A percentile compares a stretch with the other conserved stretches of the same genome.
Evolutionary conservation across 2,113 vertebrate species (phyloP).

Genomic region (Cyanocitta stelleri): DNA sequence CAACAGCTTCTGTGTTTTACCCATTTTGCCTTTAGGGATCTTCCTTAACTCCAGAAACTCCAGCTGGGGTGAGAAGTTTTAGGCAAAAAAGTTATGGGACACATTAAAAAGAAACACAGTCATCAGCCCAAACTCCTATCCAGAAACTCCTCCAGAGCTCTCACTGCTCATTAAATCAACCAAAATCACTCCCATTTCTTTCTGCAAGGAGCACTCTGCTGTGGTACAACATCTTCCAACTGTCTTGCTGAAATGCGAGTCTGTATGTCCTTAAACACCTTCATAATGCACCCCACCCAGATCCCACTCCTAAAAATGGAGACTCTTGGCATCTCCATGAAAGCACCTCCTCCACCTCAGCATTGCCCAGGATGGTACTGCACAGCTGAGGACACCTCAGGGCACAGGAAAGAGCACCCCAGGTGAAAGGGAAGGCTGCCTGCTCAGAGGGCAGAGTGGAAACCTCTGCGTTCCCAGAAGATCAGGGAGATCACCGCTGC

Average conservation of each 20-base stretch:
- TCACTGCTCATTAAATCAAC: not conserved
- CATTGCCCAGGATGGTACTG: rapidly evolving
- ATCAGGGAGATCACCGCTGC: rapidly evolving
- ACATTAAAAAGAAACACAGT: not conserved
- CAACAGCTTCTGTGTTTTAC: not conserved
- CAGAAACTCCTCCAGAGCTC: not conserved
- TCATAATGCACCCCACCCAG: not conserved
- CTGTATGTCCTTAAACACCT: not conserved
- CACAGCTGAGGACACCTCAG: not conserved
- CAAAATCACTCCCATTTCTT: not conserved
- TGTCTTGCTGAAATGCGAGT: not conserved
- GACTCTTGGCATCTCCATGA: not conserved
- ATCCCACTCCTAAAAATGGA: not conserved
- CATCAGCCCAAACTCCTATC: not conserved
- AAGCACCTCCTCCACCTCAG: not conserved
- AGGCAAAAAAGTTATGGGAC: not conserved
- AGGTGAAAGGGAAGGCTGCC: not conserved
- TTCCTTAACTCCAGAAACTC: not conserved
- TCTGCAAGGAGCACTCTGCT: not conserved
- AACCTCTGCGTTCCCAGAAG: not conserved
- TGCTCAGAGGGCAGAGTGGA: not conserved
- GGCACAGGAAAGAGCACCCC: not conserved
- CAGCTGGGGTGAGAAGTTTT: not conserved
- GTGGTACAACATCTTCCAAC: not conserved
- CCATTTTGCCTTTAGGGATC: not conserved